A percentile compares a stretch with the other conserved stretches of the same genome.
phyloP scores from a whole-genome alignment of 2,113 vertebrate species.

The Brienomyrus longianalis region DNA sequence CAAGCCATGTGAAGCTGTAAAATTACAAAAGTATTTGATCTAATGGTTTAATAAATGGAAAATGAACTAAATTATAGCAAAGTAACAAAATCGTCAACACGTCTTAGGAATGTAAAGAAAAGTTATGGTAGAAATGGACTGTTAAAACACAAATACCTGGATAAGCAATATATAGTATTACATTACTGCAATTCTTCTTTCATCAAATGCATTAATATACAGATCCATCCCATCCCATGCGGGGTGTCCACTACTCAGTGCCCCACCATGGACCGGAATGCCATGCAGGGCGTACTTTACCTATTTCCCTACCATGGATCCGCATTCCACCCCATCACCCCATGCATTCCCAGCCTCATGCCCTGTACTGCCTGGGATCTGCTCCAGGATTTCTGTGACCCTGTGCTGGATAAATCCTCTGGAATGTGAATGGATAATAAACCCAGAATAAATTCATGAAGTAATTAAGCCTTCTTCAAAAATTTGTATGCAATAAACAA shows the following conservation, averaged over 20 bases:
- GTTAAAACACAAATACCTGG: neutral
- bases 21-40: neutral
- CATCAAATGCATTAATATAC: neutral
- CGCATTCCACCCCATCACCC: neutral
- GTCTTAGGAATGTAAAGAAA: neutral
- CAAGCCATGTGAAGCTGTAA: neutral
- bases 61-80: neutral
- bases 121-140: neutral
- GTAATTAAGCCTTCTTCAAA: neutral
- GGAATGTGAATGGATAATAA: neutral
- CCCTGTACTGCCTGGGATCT: neutral
- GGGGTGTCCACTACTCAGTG: neutral
- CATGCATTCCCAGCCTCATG: neutral
- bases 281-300: neutral
- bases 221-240: neutral
- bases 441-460: neutral
- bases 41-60: neutral
- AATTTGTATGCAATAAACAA: constrained; percentile 8
- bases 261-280: neutral
- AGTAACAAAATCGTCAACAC: neutral
- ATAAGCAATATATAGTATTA: neutral
- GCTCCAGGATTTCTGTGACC: neutral
- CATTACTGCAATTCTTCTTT: neutral
- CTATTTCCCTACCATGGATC: neutral
- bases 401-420: neutral